Base-by-base conservation (phyloP, 2,888 invertebrate genomes). In the Mesorhabditis spiculigera region DNA sequence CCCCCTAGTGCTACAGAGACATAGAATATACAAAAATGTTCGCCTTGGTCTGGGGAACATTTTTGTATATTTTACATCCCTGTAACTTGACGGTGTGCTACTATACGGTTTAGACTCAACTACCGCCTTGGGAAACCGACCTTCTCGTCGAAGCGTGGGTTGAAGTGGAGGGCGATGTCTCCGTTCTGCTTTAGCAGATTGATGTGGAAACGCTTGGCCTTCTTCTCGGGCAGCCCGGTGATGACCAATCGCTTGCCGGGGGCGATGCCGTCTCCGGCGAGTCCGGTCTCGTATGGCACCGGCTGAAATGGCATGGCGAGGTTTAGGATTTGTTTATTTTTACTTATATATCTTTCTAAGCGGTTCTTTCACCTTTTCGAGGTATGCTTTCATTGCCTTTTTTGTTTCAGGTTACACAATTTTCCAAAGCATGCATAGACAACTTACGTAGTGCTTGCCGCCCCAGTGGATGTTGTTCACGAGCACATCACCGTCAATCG, bases 191-290 rank as follows among this genome's bases (percentile, higher is more conserved):
- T 79, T 44, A 80, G 73, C 43, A 80, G 68, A 65, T 80, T 80
- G 71, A 80, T 71, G 73, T 80, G 77, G 78, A 80, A 80, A 58
- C 79, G 64, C 71, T 78, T 80, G 68, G 72, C 72, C 73, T 85
- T 85, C 85, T 85, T 85, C 74, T 85, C 85, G 43, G 83, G 82
- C 64, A 78, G 78, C 64, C 81, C 85, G 73, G 73, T 81, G 73
- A 85, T 73, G 63, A 78, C 66, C 62, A 85, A 77, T n/a, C 81
- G 78, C 76, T 85, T 85, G 45, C 83, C 85, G 43, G 80, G 79
- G 6, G 81, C 78, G 67, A 85, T 74, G 8, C 85, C 85, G 28
- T 83, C 82, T 45, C 78, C 80, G 72, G 79, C 78, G 62, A 85
- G 76, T 71, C 85, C 84, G 68, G 79, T 81, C 69, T 84, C 83